Evolutionary conservation across 2,797 vertebrate species (phyloP), one percentile per base, ranked within the genome.

Genomic region (Nothura maculosa): DNA sequence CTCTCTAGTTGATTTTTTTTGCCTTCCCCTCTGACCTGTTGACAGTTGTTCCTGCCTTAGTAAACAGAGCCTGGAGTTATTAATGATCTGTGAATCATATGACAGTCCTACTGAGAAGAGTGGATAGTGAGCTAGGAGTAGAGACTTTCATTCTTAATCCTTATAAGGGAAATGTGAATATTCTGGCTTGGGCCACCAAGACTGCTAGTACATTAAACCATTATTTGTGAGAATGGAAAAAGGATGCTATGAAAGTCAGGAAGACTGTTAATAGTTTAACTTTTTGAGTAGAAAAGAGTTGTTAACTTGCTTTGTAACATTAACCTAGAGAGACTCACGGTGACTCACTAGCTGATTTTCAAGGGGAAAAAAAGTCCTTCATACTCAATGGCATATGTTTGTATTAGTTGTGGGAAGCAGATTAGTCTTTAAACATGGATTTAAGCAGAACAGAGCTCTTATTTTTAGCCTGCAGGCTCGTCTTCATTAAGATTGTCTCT

Each of bases 11-110:
- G 64, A 21, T 16, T 50, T 13, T 55, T 7, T 42, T 7, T 42
- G 57, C 38, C 18, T 47, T 6, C 78, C 30, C 72, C 20, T 1
- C 5, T 27, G 55, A 88, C 70, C 82, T 90, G 67, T 86, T 94
- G 77, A 25, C 50, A 79, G 55, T 72, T 93, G n/a, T 18, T 81
- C 40, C 58, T 87, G 82, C 64, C 80, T 92, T 85, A 58, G 62
- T 92, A 81, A 85, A 68, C 14, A 62, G 34, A 77, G 55, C 50
- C 55, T 60, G 92, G 67, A 91, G 25, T 90, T 90, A 47, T 58
- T 81, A 45, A 45, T 22, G 43, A 20, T 88, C 52, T 84, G 40
- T 78, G 78, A 88, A 54, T 93, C 63, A 28, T 62, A 25, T 78
- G 91, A 72, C 50, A 87, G 62, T 90, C 38, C 30, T 5, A 21